Conservation (phyloP, 2,113 vertebrate genomes). For the Macheiramphus alcinus region DNA sequence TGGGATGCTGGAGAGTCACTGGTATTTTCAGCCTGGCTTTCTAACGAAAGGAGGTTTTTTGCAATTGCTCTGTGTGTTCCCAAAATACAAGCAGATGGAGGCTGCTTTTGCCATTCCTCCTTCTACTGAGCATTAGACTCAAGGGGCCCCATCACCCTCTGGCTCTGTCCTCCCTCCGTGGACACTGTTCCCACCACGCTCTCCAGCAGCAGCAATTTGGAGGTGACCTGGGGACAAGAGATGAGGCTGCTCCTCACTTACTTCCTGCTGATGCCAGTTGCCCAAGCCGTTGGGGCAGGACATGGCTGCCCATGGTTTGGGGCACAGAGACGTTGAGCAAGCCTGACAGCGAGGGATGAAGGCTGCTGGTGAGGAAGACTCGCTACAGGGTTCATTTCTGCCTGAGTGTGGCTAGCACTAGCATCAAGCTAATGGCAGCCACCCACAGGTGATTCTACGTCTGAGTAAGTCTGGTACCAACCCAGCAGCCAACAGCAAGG, state of each 20-base stretch:
- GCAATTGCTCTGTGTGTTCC: not conserved
- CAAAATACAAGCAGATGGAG: not conserved
- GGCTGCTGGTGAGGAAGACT: not conserved
- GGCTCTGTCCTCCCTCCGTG: not conserved
- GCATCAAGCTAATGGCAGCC: not conserved
- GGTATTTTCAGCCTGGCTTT: not conserved
- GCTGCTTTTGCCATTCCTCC: not conserved
- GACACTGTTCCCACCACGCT: not conserved
- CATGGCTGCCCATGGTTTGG: rapidly evolving
- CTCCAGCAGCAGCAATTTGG: not conserved
- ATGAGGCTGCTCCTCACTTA: not conserved
- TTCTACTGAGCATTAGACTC: not conserved
- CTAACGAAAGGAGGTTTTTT: not conserved
- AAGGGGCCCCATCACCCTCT: not conserved
- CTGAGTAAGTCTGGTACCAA: not conserved
- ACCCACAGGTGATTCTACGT: not conserved
- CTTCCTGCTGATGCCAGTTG: not conserved
- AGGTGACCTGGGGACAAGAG: not conserved
- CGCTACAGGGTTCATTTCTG: not conserved
- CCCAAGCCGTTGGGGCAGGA: not conserved
- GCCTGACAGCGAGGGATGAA: not conserved
- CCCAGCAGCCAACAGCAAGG: not conserved
- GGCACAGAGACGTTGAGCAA: not conserved
- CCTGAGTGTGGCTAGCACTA: not conserved
- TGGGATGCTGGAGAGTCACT: not conserved